Base-by-base conservation (phyloP, 2,888 invertebrate species). In the Muschampia plurimacula region DNA sequence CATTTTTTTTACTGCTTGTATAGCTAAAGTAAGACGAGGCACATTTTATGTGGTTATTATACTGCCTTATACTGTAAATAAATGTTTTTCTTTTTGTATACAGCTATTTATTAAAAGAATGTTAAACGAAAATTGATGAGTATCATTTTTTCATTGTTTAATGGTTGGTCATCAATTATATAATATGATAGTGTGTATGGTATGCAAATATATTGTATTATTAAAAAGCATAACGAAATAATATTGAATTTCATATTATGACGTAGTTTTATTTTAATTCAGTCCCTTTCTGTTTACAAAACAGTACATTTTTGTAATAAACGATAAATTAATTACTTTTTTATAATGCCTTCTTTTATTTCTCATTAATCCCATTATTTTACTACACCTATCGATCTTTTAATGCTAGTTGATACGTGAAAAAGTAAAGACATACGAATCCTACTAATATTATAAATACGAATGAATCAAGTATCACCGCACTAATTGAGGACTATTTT, bases 61-160 rank as follows among this genome's bases (percentile, higher is more conserved):
- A 92, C 91, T 93, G 93, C 93, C 93, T 93, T 93, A 93, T 86
- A 87, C 89, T 94, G 94, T 94, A 95, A 94, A 95, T 95, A 94
- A 94, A 94, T 94, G 94, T 95, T 94, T 70, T 81, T 76, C 84
- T 89, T 86, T 91, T 94, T 94, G 93, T 94, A 94, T 94, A 94
- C 94, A 94, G 94, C 94, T 94, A 94, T 95, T 95, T 95, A 95
- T 95, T 94, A 92, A 94, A 93, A 89, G 85, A 91, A 93, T 91
- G 92, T 93, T 92, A 91, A 92, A 90, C 86, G 88, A 89, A 86
- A 89, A 90, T 91, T 93, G 92, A 93, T 92, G 92, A 87, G 89
- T 90, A 85, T 92, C 90, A 92, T 92, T 88, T 86, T 87, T 92
- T 91, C 92, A 91, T 91, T 93, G 92, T 93, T 93, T 91, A 91